Base-by-base conservation (phyloP, 2,113 vertebrate genomes). In the Gorsachius goisagi region DNA sequence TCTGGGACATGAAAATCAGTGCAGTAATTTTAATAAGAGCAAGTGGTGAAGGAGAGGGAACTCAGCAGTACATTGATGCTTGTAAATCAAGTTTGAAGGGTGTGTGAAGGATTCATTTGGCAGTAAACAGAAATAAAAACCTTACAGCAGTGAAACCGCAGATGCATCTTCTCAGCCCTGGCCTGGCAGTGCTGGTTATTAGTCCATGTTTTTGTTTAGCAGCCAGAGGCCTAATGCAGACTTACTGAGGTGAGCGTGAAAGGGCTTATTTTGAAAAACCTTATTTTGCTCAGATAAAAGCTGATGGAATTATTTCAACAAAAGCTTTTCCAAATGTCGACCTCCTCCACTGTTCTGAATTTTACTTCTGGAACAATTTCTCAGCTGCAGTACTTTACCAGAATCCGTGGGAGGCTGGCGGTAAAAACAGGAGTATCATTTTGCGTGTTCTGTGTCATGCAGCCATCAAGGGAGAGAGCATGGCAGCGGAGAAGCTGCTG, bases 81-180 rank as follows among this genome's bases (percentile, higher is more conserved):
- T 27, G 19, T 97, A 91, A 97, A 94, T 91, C 69, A 84, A 20
- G 35, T 55, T 55, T 88, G 92, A 93, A 95, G 94, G 93, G 67
- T 80, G 33, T 68, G 39, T 85, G 89, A 72, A 97, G 94, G 89
- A 88, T 93, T 95, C 89, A 80, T 82, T 93, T 96, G 87, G 96
- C 91, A 89, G 89, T 85, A 66, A 89, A 69, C 39, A 69, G 98
- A 96, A 97, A 96, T 79, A 52, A 89, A 97, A 95, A 85, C 93
- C 60, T 58, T 39, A 20, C 20, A 84, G 68, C 24, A 28, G 13
- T 33, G 55, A 37, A 60, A 23, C 27, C 45, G 62, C 56, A 69
- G 62, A 18, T 49, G 56, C 45, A n/a, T 81, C 20, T 90, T 62
- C 80, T 52, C 24, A 27, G 84, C 83, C 21, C 35, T 74, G 86